These are phyloP conservation scores for Eledona agricola DNA, from an alignment of 2,888 invertebrate species.

Conservation along the genomic window DNA sequence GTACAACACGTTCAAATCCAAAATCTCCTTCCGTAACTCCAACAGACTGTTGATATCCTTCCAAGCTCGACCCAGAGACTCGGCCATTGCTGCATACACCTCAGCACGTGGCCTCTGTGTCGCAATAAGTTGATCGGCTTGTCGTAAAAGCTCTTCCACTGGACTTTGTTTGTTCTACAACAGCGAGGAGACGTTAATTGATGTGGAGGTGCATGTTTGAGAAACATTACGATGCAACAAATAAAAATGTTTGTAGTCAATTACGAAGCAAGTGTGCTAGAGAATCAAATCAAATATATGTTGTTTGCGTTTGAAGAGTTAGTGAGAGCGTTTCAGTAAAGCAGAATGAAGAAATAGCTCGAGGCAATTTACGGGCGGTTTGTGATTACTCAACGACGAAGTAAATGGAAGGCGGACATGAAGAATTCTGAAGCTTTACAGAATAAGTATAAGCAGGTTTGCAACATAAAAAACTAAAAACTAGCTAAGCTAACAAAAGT, in stretches of 20 bases:
- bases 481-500: no score
- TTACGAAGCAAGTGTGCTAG: slow-evolving; percentile 19
- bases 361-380: no score
- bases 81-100: slow-evolving; percentile 90
- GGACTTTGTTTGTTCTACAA: slow-evolving; percentile 85
- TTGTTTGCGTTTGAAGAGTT: no score
- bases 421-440: no score
- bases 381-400: no score
- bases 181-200: slow-evolving; percentile 28
- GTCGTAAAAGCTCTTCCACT: slow-evolving; percentile 84
- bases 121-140: slow-evolving; percentile 85
- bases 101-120: slow-evolving; percentile 79
- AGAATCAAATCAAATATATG: no score
- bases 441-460: no score
- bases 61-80: slow-evolving; percentile 80
- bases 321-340: no score
- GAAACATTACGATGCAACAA: background rate
- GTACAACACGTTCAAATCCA: slow-evolving; percentile 81
- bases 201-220: slow-evolving; percentile 9
- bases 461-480: no score
- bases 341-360: no score
- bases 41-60: slow-evolving; percentile 82
- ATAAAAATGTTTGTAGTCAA: slow-evolving; percentile 19
- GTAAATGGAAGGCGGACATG: no score
- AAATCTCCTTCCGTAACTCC: slow-evolving; percentile 77